phyloP scores from a whole-genome alignment of 2,797 vertebrate genomes.

The Chloroceryle amazona region DNA sequence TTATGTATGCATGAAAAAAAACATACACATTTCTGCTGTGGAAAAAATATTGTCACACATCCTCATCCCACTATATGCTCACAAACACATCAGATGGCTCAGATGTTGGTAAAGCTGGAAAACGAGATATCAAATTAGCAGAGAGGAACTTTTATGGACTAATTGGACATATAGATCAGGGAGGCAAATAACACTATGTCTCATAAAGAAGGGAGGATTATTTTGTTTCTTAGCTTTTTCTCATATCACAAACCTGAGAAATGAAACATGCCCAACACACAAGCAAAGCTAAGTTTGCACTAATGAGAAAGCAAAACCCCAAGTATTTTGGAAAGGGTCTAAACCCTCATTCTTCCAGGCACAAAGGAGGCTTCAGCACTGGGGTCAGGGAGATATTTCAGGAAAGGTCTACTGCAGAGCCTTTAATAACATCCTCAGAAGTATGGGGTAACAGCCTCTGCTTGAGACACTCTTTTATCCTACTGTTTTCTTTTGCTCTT shows the following conservation, averaged over 20 bases:
- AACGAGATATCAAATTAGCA: slow-evolving; percentile 29
- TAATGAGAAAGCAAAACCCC: slow-evolving; percentile 27
- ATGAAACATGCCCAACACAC: not conserved
- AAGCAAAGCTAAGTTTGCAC: not conserved
- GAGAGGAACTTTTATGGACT: slow-evolving; percentile 16
- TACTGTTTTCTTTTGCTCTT: slow-evolving; percentile 42
- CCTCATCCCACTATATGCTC: not conserved
- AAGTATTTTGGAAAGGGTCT: slow-evolving; percentile 49
- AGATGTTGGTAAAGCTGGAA: slow-evolving; percentile 27
- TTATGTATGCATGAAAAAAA: slow-evolving; percentile 61
- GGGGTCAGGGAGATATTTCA: not conserved
- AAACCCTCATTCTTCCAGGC: slow-evolving; percentile 35
- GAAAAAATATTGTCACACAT: slow-evolving; percentile 32
- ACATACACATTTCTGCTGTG: slow-evolving; percentile 26
- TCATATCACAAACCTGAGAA: slow-evolving; percentile 14
- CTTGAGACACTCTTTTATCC: slow-evolving; percentile 32
- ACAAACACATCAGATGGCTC: slow-evolving; percentile 35
- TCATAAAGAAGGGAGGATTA: not conserved
- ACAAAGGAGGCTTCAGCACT: slow-evolving; percentile 35
- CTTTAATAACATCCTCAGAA: slow-evolving; percentile 36
- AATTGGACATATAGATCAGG: slow-evolving; percentile 21
- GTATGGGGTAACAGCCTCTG: slow-evolving; percentile 30
- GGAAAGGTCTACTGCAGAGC: not conserved
- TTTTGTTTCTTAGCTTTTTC: slow-evolving; percentile 20
- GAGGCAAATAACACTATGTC: not conserved